phyloP scores from a whole-genome alignment of 2,888 invertebrate genomes.

The Elysia crispata region DNA sequence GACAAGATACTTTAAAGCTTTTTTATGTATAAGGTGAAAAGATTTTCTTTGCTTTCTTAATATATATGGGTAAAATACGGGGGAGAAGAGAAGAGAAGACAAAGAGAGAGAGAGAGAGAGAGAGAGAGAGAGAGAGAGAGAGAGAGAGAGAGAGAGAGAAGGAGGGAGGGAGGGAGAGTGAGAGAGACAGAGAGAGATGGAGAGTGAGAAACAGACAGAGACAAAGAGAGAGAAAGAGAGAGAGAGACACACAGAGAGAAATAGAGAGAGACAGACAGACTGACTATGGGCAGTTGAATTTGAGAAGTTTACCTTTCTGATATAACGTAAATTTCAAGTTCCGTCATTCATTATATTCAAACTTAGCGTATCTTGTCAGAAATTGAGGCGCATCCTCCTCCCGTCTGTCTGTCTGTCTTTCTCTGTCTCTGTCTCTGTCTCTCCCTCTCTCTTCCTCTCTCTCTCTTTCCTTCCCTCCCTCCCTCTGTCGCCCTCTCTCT shows the following conservation, averaged over 20 bases:
- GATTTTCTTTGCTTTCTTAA: too few relatives aligned
- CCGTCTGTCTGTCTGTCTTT: too few relatives aligned
- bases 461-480: neutral
- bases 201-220: neutral
- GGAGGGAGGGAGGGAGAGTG: conserved; percentile 19
- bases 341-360: too few relatives aligned
- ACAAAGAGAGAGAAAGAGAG: neutral
- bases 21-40: too few relatives aligned
- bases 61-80: neutral
- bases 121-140: neutral
- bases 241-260: conserved; percentile 16
- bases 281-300: too few relatives aligned
- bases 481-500: neutral
- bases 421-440: neutral
- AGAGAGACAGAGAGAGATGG: conserved; percentile 18
- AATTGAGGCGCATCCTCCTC: too few relatives aligned
- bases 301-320: too few relatives aligned
- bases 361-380: too few relatives aligned
- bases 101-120: neutral
- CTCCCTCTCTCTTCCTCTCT: conserved; percentile 13
- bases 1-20: too few relatives aligned
- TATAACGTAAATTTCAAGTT: too few relatives aligned
- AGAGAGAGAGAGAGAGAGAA: conserved; percentile 22
- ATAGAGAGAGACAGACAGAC: conserved; percentile 11
- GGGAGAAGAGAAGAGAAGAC: neutral